Percentiles rank a stretch among this genome's conserved stretches.
phyloP scores from a whole-genome alignment of 1,140 invertebrate genomes.

The Apis florea region DNA sequence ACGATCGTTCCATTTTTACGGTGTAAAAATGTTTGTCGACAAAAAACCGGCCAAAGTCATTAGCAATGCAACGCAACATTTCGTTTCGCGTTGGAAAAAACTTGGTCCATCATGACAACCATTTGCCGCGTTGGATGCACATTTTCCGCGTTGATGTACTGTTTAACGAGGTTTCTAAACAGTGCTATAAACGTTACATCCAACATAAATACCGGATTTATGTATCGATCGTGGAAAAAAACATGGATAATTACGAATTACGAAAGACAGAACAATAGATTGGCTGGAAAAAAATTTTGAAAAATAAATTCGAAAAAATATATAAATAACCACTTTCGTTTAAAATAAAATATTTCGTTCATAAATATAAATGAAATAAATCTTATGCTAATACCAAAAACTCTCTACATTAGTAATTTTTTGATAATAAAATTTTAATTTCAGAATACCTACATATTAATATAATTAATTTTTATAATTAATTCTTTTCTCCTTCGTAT shows the following conservation, averaged over 20 bases:
- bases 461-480: too few relatives aligned
- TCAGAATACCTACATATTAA: too few relatives aligned
- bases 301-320: not conserved
- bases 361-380: too few relatives aligned
- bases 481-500: too few relatives aligned
- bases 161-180: not conserved
- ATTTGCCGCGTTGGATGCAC: not conserved
- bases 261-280: not conserved
- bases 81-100: slow-evolving; percentile 10
- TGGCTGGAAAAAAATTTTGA: not conserved
- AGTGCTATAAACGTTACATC: not conserved
- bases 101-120: not conserved
- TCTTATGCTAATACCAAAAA: too few relatives aligned
- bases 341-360: not conserved
- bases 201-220: not conserved
- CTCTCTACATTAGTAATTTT: too few relatives aligned
- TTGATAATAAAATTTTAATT: too few relatives aligned
- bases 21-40: not conserved
- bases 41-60: slow-evolving; percentile 36
- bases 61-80: slow-evolving; percentile 12
- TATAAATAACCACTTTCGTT: not conserved
- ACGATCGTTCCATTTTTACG: slow-evolving; percentile 17
- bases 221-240: not conserved
- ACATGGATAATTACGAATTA: not conserved
- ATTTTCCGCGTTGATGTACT: not conserved